Percentiles rank a stretch among this genome's conserved stretches.
phyloP scores from a whole-genome alignment of 2,797 vertebrate species.

The Chloroceryle amazona region DNA sequence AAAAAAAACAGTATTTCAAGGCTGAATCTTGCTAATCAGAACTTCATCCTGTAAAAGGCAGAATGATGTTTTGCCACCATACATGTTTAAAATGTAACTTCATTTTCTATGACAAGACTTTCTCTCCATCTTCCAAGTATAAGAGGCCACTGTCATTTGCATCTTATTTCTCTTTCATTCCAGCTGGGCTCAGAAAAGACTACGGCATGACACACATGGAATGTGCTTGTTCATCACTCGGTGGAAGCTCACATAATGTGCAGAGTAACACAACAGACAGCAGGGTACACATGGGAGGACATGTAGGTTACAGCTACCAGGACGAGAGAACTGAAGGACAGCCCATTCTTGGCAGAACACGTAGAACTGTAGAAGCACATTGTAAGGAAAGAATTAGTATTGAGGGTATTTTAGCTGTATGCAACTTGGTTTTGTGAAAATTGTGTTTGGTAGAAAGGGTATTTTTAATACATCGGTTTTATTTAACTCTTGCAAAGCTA shows the following conservation, averaged over 20 bases:
- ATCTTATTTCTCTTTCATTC: background rate
- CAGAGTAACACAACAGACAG: background rate
- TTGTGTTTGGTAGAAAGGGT: background rate
- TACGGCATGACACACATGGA: background rate
- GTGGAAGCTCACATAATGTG: background rate
- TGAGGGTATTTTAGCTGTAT: background rate
- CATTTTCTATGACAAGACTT: background rate
- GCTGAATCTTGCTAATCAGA: background rate
- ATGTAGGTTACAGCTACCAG: background rate
- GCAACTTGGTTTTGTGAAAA: background rate
- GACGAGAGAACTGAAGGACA: background rate
- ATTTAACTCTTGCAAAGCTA: background rate
- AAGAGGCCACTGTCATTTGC: background rate
- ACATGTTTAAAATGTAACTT: background rate
- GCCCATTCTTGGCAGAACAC: background rate
- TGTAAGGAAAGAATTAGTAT: background rate
- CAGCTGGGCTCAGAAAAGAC: background rate
- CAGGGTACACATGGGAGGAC: fast-evolving
- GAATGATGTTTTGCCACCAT: background rate
- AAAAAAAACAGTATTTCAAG: background rate
- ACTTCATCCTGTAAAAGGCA: background rate
- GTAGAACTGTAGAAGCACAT: fast-evolving
- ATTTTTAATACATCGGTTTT: background rate
- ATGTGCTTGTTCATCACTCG: background rate
- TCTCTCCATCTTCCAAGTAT: background rate